A percentile compares a stretch with the other conserved stretches of the same genome.
These are phyloP conservation scores for Oncopeltus fasciatus DNA, from an alignment of 1,140 invertebrate species.

Conservation along the genomic window DNA sequence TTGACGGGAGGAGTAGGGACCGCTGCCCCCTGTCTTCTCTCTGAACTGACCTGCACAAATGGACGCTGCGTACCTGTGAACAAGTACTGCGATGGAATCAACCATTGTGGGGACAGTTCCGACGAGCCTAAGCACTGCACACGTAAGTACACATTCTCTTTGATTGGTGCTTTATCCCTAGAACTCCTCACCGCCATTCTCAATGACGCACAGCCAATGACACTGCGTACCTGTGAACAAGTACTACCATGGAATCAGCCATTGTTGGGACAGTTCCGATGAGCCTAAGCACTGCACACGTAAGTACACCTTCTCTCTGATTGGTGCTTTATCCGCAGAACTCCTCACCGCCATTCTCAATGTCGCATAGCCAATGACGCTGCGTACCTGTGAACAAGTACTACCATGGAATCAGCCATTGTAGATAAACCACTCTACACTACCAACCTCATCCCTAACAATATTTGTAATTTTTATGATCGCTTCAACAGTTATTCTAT, in stretches of 20 bases:
- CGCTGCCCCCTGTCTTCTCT: conserved; percentile 44
- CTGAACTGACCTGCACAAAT: conserved; percentile 65
- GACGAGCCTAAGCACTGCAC: conserved; percentile 75
- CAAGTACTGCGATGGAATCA: conserved; percentile 64
- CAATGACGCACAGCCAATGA: conserved; percentile 63
- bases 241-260: conserved; percentile 67
- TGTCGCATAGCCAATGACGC: conserved; percentile 57
- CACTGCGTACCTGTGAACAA: conserved; percentile 63
- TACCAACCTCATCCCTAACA: too few relatives aligned
- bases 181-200: conserved; percentile 55
- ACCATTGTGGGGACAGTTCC: conserved; percentile 71
- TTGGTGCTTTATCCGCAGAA: too few relatives aligned
- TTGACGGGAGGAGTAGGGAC: conserved; percentile 23
- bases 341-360: conserved; percentile 60
- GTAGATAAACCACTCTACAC: too few relatives aligned
- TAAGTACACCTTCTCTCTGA: conserved; percentile 40
- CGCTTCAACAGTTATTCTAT: too few relatives aligned
- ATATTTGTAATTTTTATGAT: too few relatives aligned
- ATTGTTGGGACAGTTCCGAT: conserved; percentile 72
- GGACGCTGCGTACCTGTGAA: conserved; percentile 63
- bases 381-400: conserved; percentile 66
- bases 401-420: conserved; percentile 72
- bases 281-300: conserved; percentile 73
- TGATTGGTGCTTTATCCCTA: too few relatives aligned
- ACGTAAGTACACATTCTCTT: conserved; percentile 67